Percentiles rank a stretch among this genome's conserved stretches.
Conservation (phyloP, 2,888 invertebrate species). For the Tanypteryx hageni region DNA sequence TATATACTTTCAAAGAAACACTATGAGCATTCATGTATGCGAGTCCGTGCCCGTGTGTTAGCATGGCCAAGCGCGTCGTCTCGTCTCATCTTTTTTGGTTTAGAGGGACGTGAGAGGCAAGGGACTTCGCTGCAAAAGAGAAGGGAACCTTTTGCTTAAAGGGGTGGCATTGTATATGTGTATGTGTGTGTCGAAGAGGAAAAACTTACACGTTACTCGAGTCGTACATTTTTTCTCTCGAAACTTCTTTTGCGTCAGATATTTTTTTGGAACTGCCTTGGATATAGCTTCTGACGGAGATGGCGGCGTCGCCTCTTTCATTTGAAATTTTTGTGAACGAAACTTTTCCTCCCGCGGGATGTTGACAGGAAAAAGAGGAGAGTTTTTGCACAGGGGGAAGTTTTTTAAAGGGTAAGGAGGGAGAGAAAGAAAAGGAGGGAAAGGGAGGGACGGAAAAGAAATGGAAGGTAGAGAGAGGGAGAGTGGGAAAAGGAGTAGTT, state of each 20-base stretch:
- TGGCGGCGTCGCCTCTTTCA: not conserved
- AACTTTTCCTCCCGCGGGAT: constrained; percentile 11
- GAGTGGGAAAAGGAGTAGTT: not conserved
- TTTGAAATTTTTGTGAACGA: constrained; percentile 27
- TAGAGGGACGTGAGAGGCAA: no score
- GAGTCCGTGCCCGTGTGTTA: no score
- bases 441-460: not conserved
- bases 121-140: no score
- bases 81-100: no score
- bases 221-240: not conserved
- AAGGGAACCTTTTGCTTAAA: no score
- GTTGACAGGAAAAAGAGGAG: constrained; percentile 10
- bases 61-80: no score
- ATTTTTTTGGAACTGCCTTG: not conserved
- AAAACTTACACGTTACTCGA: not conserved
- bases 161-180: not conserved
- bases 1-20: no score
- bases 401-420: not conserved
- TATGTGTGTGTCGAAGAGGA: constrained; percentile 1
- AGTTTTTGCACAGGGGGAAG: not conserved
- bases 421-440: not conserved
- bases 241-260: not conserved
- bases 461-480: not conserved
- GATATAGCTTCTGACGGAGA: constrained; percentile 11
- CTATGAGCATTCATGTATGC: no score